Evolutionary conservation across 1,140 invertebrate species (phyloP), one percentile per base, ranked within the genome.

Genomic region (Drosophila subpulchrella): DNA sequence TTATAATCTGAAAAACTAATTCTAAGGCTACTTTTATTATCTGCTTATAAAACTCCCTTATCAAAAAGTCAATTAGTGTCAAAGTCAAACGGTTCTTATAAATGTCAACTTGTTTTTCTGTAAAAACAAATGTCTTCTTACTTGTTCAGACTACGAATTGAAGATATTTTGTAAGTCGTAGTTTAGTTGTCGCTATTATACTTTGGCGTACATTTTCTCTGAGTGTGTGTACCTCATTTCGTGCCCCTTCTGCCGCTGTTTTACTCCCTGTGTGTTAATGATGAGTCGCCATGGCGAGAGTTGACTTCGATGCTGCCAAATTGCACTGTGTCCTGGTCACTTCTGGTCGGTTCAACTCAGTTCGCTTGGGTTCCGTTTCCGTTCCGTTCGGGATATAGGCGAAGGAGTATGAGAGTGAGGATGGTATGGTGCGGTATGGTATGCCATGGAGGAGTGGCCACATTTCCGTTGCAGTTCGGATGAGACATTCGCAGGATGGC

Each of bases 381-480:
- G 36, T 56, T 48, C 15, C 44, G 42, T 46, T 46, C 17, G 42
- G 42, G 60, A 44, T 62, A 46, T 15, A 36, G 63, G 27, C 36
- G 42, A 60, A 48, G 42, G 62, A 38, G 55, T 8, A 38, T 58
- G 17, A 27, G 50, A 0, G 3, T 27, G 27, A 44, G 59, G 15
- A 58, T 46, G 20, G 17, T 24, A 24, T 46, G 17, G 42, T 24
- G 27, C 27, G 46, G 27, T 15, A 11, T 50, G 27, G 30, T 32
- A 32, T 41, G 13, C 12, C 0, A 39, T 68, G 57, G 59, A 72
- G 72, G 77, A 68, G 68, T 70, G 66, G 62, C 62, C 42, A 79
- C 75, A 86, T 88, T 88, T 88, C 84, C 83, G 84, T 60, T 86
- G 83, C 83, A 86, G 67, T 79, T 81, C 39, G 66, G 58, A 71